Evolutionary conservation across 2,797 vertebrate genomes (phyloP).

Genomic region (Columba guinea): DNA sequence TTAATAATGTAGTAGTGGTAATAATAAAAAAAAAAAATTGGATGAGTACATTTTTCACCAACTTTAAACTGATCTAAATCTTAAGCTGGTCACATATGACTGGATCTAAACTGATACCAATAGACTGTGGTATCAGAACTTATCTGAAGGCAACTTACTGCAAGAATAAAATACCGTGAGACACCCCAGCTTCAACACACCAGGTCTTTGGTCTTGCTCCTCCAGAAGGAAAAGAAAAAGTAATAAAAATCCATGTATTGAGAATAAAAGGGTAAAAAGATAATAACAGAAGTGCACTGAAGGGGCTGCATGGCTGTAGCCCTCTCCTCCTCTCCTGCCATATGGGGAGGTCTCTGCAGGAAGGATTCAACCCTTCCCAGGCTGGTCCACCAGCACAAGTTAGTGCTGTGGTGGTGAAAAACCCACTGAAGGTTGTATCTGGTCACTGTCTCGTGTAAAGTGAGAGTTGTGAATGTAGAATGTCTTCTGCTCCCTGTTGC

Average conservation of each 20-base stretch:
- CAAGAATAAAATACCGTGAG: background rate
- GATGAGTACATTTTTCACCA: background rate
- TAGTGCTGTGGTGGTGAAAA: background rate
- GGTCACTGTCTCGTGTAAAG: background rate
- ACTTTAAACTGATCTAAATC: background rate
- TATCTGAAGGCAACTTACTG: background rate
- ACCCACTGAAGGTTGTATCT: background rate
- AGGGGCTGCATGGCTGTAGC: background rate
- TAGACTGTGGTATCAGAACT: background rate
- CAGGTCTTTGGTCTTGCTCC: background rate
- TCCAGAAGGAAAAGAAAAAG: background rate
- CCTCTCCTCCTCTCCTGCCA: background rate
- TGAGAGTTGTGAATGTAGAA: rapidly evolving
- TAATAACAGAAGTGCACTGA: background rate
- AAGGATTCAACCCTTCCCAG: background rate
- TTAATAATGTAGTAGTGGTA: background rate
- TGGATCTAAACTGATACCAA: background rate
- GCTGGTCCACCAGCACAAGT: background rate
- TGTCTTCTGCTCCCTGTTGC: background rate
- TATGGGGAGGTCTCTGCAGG: background rate
- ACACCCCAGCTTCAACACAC: background rate
- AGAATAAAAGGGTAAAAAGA: background rate
- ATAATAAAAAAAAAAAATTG: background rate
- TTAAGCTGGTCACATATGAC: background rate
- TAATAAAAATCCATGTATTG: background rate